These are phyloP conservation scores for Euproctis similis DNA, from an alignment of 2,888 invertebrate genomes.

Conservation along the genomic window DNA sequence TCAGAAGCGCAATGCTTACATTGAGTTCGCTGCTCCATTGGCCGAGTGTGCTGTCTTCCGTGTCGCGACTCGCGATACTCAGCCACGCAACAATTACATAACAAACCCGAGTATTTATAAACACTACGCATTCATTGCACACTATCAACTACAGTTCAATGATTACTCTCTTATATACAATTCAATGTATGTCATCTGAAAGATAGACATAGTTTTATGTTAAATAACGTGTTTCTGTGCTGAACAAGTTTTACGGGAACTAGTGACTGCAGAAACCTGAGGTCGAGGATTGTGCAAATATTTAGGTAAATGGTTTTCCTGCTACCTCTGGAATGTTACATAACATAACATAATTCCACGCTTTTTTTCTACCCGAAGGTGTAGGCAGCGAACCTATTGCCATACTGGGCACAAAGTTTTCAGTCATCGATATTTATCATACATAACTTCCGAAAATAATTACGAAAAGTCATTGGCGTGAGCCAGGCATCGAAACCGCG, in stretches of 20 bases:
- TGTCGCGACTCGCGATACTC: slow-evolving; percentile 60
- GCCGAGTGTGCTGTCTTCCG: slow-evolving; percentile 67
- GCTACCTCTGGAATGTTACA: slow-evolving; percentile 28
- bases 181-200: slow-evolving; percentile 20
- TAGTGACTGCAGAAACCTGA: slow-evolving; percentile 44
- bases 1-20: slow-evolving; percentile 36
- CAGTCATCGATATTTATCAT: too few species aligned
- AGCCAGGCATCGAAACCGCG: too few species aligned
- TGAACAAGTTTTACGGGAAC: slow-evolving; percentile 61
- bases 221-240: slow-evolving; percentile 26
- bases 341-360: too few species aligned
- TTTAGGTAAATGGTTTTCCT: slow-evolving; percentile 63
- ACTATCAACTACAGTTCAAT: slow-evolving; percentile 6
- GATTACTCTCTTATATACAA: slow-evolving; percentile 3
- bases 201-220: slow-evolving; percentile 15
- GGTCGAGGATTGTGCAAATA: slow-evolving; percentile 60
- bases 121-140: slow-evolving; percentile 29
- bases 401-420: too few species aligned
- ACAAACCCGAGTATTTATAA: slow-evolving; percentile 26
- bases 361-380: too few species aligned
- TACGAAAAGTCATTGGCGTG: too few species aligned
- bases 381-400: too few species aligned
- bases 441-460: too few species aligned
- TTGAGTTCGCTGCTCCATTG: slow-evolving; percentile 61
- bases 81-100: slow-evolving; percentile 49